Base-by-base conservation (phyloP, 2,113 vertebrate genomes). In the Noturus placidus region DNA sequence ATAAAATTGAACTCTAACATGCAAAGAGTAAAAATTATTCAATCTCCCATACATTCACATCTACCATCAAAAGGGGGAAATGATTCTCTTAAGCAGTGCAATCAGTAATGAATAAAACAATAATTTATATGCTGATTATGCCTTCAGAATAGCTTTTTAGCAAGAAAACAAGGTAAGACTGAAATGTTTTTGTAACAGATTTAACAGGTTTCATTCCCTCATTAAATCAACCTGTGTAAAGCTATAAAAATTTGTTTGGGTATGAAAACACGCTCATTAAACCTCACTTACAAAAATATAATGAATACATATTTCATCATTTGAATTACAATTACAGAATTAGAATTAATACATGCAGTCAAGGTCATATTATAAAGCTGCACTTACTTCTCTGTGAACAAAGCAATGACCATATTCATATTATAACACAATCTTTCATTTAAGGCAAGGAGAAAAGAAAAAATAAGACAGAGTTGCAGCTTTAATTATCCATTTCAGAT, bases 401-500 rank as follows among this genome's bases (percentile, higher is more conserved):
- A 90, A 85, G 87, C 80, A 90, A 83, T 30, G 79, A 57, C 42
- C 82, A 82, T 82, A 52, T 87, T 88, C 80, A 59, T 84, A 81
- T 22, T 84, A 30, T 67, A 82, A 81, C 42, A 52, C 83, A 88
- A 88, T 87, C 88, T 88, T 88, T 89, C 81, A 84, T 88, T 83
- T 87, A 87, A 54, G n/a, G 80, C 54, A 86, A 59, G 56, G 69
- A 87, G 87, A 69, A 81, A 33, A 85, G 84, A 82, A 86, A 89
- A 87, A 83, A 84, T 87, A 86, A 91, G 87, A 90, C 88, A 52
- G 67, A 89, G 85, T 87, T 85, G 86, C 83, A 85, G 72, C 89
- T 89, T 76, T 88, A 92, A 91, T 91, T 89, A 92, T 88, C 78
- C 88, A 86, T 83, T 86, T 88, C 84, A 87, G 92, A 91, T 90